Conservation (phyloP, 2,113 vertebrate genomes). For the Otocyon megalotis region DNA sequence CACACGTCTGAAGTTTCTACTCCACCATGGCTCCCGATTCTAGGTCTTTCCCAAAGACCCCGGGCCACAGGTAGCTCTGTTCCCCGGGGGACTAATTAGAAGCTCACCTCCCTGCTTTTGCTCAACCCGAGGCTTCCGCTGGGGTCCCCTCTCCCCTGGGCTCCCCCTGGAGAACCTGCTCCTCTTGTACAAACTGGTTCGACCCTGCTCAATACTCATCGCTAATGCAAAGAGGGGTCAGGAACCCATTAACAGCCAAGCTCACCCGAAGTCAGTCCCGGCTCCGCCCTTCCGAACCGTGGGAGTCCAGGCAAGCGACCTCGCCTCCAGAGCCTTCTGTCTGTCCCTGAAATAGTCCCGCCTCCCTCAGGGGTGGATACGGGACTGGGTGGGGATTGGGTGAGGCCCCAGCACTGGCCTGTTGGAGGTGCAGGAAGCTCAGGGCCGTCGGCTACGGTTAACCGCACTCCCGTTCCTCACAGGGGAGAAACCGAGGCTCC, state of each 20-base stretch:
- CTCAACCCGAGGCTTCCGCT: not conserved
- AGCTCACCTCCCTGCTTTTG: not conserved
- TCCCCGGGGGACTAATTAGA: not conserved
- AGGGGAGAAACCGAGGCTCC: not conserved
- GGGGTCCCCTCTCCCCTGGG: not conserved
- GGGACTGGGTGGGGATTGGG: not conserved
- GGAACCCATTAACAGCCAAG: not conserved
- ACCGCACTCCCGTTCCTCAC: not conserved
- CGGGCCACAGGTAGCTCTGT: not conserved
- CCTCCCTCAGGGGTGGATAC: fast-evolving
- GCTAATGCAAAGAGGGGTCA: fast-evolving
- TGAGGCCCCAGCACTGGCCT: not conserved
- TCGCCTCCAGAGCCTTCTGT: not conserved
- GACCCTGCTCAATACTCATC: fast-evolving
- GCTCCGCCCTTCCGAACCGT: not conserved
- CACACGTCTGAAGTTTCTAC: not conserved
- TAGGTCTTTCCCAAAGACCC: not conserved
- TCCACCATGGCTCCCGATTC: not conserved
- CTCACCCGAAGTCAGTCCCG: not conserved
- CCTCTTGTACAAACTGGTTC: not conserved
- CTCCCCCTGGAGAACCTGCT: not conserved
- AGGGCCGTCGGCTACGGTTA: not conserved
- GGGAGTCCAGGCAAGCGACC: not conserved
- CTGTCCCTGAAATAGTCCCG: not conserved
- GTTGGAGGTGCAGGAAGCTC: not conserved